Evolutionary conservation across 2,888 invertebrate species (phyloP).

Genomic region (Ditula angustiorana): DNA sequence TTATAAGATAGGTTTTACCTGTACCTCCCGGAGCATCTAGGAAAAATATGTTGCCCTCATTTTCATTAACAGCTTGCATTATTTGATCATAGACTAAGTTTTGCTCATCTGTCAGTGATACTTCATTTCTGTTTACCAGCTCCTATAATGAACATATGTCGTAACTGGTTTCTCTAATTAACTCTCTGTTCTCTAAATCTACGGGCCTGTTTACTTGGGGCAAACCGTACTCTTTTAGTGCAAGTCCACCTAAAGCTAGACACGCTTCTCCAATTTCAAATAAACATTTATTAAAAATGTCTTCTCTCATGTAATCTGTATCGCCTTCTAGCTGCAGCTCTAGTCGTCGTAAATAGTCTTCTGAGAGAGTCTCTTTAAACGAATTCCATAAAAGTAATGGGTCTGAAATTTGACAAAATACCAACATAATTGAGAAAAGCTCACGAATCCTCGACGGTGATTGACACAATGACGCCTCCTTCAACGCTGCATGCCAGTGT

Average conservation of each 20-base stretch:
- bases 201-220: not conserved
- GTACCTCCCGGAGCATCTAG: conserved; percentile 5
- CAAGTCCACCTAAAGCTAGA: not conserved
- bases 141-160: not conserved
- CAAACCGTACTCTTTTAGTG: not conserved
- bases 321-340: too few relatives aligned
- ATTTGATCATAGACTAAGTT: not conserved
- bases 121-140: not conserved
- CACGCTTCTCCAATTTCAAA: not conserved
- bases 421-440: too few relatives aligned
- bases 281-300: too few relatives aligned
- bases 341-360: not conserved
- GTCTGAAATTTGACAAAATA: too few relatives aligned
- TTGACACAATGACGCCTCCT: too few relatives aligned
- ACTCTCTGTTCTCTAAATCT: not conserved
- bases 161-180: not conserved
- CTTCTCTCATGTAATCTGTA: not conserved
- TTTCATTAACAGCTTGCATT: not conserved
- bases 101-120: not conserved
- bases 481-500: not conserved
- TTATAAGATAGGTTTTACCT: too few relatives aligned
- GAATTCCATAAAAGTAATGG: too few relatives aligned
- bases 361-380: too few relatives aligned
- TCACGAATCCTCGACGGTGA: too few relatives aligned
- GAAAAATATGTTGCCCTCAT: not conserved